These are phyloP conservation scores for Teinopalpus imperialis DNA, from an alignment of 2,888 invertebrate species.

Conservation along the genomic window DNA sequence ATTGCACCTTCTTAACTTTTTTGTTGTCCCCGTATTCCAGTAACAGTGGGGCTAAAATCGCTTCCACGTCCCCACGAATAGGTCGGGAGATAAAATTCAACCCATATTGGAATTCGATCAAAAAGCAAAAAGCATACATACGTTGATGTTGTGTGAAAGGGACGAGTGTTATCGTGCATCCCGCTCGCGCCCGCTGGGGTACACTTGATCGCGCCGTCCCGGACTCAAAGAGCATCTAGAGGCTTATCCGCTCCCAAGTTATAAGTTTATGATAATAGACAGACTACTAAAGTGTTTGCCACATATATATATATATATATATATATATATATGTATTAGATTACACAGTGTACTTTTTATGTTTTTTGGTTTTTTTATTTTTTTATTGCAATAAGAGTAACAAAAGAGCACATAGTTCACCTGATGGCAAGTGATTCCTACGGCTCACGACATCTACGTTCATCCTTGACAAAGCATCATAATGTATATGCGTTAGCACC, in stretches of 20 bases:
- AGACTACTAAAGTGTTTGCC: too few species aligned
- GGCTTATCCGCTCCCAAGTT: conserved; percentile 27
- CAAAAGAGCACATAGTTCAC: too few species aligned
- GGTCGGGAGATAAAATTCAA: conserved; percentile 10
- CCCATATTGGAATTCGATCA: conserved; percentile 14
- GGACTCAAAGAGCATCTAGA: conserved; percentile 43
- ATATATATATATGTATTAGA: too few species aligned
- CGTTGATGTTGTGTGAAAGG: neutral
- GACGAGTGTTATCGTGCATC: conserved; percentile 25
- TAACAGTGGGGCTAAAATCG: neutral
- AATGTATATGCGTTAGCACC: too few species aligned
- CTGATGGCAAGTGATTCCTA: too few species aligned
- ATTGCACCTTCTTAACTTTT: neutral
- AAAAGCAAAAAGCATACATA: conserved; percentile 8
- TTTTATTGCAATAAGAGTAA: too few species aligned
- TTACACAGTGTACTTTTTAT: too few species aligned
- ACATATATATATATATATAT: too few species aligned
- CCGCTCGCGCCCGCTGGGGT: conserved; percentile 35
- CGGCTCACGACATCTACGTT: too few species aligned
- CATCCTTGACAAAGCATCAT: too few species aligned
- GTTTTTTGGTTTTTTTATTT: too few species aligned
- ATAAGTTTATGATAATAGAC: neutral
- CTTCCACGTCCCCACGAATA: conserved; percentile 3
- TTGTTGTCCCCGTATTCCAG: neutral
- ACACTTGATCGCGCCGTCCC: conserved; percentile 33